Evolutionary conservation across 30 jellyfish, hydroid and myxozoan species (phyloP).

Genomic region (Aurelia aurita complex sp. Pacific): DNA sequence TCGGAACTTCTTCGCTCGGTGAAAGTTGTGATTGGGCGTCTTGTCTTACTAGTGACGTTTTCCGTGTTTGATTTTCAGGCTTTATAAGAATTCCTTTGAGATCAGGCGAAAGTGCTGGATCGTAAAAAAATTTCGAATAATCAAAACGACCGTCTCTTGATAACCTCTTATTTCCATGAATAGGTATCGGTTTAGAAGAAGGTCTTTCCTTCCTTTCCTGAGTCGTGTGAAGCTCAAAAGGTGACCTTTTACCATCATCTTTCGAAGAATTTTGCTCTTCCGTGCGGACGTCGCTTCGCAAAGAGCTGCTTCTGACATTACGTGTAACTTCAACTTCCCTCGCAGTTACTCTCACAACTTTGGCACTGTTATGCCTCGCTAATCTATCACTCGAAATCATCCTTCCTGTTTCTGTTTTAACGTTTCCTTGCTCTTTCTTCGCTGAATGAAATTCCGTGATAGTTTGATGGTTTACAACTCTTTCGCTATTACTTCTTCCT

Average conservation of each 20-base stretch:
- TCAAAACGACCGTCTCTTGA: conserved; percentile 50
- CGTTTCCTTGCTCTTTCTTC: not conserved
- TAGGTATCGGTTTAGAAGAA: conserved; percentile 4
- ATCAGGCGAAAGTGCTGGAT: conserved; percentile 56
- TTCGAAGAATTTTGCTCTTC: no score
- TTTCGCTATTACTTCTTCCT: not conserved
- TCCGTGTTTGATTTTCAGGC: conserved; percentile 14
- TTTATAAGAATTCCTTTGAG: conserved; percentile 29
- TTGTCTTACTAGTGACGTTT: conserved; percentile 22
- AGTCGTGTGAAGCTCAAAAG: no score
- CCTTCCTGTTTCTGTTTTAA: not conserved
- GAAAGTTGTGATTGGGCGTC: conserved; percentile 26
- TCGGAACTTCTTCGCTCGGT: conserved; percentile 8
- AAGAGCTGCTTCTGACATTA: no score
- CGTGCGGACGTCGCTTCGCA: no score
- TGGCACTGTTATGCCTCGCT: not conserved
- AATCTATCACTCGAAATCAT: not conserved
- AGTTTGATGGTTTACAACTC: not conserved
- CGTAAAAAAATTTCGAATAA: conserved; percentile 51
- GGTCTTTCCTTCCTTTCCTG: no score
- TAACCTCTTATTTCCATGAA: not conserved
- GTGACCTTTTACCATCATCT: no score
- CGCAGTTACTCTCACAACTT: conserved; percentile 5
- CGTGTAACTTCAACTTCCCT: conserved; percentile 2
- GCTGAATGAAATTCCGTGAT: not conserved